Evolutionary conservation across 2,888 invertebrate genomes (phyloP), one percentile per base, ranked within the genome.

Genomic region (Hedychridium roseum): DNA sequence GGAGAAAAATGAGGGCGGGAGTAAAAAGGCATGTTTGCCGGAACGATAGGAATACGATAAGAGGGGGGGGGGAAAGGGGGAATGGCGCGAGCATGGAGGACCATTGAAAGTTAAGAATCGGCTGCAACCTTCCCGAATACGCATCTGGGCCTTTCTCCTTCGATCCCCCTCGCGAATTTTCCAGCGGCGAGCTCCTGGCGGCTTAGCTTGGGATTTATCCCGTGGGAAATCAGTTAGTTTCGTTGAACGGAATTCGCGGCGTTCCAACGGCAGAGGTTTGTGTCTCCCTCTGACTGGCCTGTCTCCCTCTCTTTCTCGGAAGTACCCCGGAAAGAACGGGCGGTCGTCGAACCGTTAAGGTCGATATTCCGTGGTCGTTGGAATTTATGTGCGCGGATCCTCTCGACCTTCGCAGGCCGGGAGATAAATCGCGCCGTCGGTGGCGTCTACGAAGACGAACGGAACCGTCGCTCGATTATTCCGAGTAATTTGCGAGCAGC

Each of bases 171-270:
- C 54, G 23, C 23, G 61, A 56, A 58, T 56, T 56, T 12, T 56
- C 46, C 46, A 42, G 44, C 23, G 35, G 34, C 44, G 50, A n/a
- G 55, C 38, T 43, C 41, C 42, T 21, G 31, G 44, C 36, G 44
- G 51, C 52, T 57, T 55, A 48, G 43, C 47, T 51, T 43, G 56
- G 59, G 58, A 73, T 73, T 70, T 64, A 66, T 64, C 73, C 68
- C 69, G 41, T 57, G 73, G 74, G 73, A 74, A 74, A 74, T 73
- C 73, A 68, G 57, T 57, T 68, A 61, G 60, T 66, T 66, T 68
- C 55, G 57, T 65, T 57, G 52, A 50, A 53, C 50, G 45, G 61
- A 63, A 60, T 55, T 59, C 56, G 59, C 31, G 42, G 53, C 48
- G 52, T 59, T 60, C n/a, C n/a, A 50, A 40, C 23, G 36, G 23